phyloP scores from a whole-genome alignment of 2,113 vertebrate genomes.

The Rhizomys pruinosus region DNA sequence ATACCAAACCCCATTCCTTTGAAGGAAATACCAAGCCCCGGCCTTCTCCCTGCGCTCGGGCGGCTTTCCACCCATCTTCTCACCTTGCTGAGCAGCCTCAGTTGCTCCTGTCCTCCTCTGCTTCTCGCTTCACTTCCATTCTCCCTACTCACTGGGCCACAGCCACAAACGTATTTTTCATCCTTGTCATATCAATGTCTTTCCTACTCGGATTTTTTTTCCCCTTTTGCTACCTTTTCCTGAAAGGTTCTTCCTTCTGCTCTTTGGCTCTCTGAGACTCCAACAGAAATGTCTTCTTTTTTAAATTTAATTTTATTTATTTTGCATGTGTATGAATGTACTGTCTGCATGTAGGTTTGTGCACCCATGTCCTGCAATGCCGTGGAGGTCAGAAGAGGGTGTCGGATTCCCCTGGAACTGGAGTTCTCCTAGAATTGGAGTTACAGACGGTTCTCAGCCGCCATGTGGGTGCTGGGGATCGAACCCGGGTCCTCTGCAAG shows the following conservation, averaged over 20 bases:
- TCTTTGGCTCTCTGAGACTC: neutral
- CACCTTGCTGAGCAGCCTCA: neutral
- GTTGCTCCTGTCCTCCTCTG: neutral
- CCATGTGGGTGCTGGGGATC: too few species aligned
- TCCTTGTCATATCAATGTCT: neutral
- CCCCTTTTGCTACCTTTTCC: neutral
- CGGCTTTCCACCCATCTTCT: neutral
- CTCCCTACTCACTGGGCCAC: neutral
- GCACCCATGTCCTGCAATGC: too few species aligned
- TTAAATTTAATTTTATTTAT: too few species aligned
- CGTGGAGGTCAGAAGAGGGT: too few species aligned
- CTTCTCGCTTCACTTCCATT: neutral
- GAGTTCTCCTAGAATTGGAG: too few species aligned
- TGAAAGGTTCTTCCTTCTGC: conserved; percentile 5
- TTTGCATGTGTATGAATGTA: too few species aligned
- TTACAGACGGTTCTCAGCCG: too few species aligned
- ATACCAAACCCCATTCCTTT: neutral
- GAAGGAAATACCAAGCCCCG: neutral
- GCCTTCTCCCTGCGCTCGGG: neutral
- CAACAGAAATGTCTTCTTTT: neutral
- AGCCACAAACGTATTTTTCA: neutral
- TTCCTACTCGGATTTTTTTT: neutral
- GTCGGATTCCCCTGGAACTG: too few species aligned
- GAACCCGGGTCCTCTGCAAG: too few species aligned
- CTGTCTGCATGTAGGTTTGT: too few species aligned